A percentile compares a stretch with the other conserved stretches of the same genome.
These are phyloP conservation scores for Planococcus citri DNA, from an alignment of 1,140 invertebrate species.

Conservation along the genomic window DNA sequence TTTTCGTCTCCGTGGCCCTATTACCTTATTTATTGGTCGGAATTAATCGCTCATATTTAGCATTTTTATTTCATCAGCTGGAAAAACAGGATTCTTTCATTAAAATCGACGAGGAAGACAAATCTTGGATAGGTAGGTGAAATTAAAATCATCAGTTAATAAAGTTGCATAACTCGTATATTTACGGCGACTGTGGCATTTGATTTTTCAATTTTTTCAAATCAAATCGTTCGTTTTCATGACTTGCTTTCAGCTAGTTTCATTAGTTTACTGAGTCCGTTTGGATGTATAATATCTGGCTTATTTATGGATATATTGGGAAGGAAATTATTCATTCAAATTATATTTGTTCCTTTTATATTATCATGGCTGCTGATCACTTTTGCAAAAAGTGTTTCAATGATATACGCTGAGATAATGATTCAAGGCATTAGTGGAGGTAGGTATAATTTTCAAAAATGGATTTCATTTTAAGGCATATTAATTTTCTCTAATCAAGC, in stretches of 20 bases:
- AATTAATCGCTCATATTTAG: background rate
- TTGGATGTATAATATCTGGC: background rate
- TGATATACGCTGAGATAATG: background rate
- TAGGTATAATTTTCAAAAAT: too few species aligned
- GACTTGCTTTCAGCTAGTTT: background rate
- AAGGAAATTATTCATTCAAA: background rate
- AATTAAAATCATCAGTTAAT: background rate
- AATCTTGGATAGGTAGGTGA: constrained; percentile 23
- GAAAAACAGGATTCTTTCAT: background rate
- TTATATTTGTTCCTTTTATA: background rate
- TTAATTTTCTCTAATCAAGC: too few species aligned
- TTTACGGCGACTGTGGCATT: too few species aligned
- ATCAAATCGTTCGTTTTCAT: background rate
- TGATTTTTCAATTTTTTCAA: background rate
- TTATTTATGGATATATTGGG: background rate
- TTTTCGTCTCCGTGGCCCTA: too few species aligned
- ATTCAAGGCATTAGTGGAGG: background rate
- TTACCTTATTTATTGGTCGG: background rate
- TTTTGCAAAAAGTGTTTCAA: background rate
- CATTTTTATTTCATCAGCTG: constrained; percentile 16
- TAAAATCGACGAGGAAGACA: background rate
- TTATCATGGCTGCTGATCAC: background rate
- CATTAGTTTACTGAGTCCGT: background rate
- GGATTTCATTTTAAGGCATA: too few species aligned
- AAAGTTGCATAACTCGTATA: too few species aligned